Conservation (phyloP, 2,888 invertebrate species). For the Eledona agricola region DNA sequence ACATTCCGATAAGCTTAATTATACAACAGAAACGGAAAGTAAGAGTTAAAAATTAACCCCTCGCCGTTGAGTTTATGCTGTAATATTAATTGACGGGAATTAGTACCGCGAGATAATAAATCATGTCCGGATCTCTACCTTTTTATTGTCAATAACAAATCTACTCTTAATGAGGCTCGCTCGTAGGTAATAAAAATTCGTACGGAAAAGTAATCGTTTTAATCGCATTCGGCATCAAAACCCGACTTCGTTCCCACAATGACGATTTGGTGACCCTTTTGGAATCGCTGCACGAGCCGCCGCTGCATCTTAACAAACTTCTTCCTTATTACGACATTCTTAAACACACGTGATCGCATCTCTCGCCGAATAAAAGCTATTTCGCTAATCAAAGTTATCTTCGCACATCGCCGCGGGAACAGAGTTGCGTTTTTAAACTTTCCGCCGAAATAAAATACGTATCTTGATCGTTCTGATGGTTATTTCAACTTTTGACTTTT, state of each 20-base stretch:
- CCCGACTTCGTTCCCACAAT: no score
- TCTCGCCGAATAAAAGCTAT: slow-evolving; percentile 47
- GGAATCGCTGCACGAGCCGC: slow-evolving; percentile 47
- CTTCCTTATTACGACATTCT: slow-evolving; percentile 59
- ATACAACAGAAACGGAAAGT: neutral
- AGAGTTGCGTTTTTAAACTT: slow-evolving; percentile 43
- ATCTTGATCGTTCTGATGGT: no score
- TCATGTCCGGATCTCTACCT: slow-evolving; percentile 6
- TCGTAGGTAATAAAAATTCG: no score
- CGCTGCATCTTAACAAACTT: slow-evolving; percentile 57
- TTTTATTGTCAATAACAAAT: slow-evolving; percentile 22
- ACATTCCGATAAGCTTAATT: slow-evolving; percentile 28
- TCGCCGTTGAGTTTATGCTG: slow-evolving; percentile 10
- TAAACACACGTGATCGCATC: slow-evolving; percentile 56
- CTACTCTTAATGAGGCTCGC: slow-evolving; percentile 18
- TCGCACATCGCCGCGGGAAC: slow-evolving; percentile 53
- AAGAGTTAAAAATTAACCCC: slow-evolving; percentile 8
- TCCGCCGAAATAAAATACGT: no score
- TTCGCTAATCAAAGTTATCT: slow-evolving; percentile 56
- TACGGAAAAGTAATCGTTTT: no score
- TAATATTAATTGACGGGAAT: slow-evolving; percentile 8
- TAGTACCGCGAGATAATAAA: slow-evolving; percentile 10
- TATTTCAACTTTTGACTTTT: no score
- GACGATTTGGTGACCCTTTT: no score
- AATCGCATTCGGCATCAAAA: no score